Percentiles rank a stretch among this genome's conserved stretches.
phyloP scores from a whole-genome alignment of 2,888 invertebrate genomes.

The Temnothorax rugatulus region DNA sequence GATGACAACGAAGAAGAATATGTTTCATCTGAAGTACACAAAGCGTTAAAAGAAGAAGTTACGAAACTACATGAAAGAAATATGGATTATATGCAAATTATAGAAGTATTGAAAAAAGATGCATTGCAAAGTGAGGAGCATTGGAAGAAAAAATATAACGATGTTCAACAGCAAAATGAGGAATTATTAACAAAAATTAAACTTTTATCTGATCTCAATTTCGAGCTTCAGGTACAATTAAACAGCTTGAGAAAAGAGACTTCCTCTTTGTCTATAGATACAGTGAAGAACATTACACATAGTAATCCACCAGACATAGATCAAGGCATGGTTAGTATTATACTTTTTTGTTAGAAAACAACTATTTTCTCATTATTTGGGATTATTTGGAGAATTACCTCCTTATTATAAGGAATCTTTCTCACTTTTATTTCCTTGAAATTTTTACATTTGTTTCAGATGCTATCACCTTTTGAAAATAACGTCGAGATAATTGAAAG shows the following conservation, averaged over 20 bases:
- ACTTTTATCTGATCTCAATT: background rate
- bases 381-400: background rate
- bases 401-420: background rate
- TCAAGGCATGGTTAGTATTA: background rate
- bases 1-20: background rate
- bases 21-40: background rate
- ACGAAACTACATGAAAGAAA: background rate
- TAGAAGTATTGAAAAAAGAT: conserved; percentile 7
- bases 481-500: background rate
- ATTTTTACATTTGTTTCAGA: background rate
- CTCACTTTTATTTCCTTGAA: background rate
- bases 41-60: background rate
- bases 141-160: conserved; percentile 10
- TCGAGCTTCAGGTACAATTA: conserved; percentile 2
- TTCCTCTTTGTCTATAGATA: background rate
- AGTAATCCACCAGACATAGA: conserved; percentile 3
- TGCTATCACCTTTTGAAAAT: background rate
- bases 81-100: conserved; percentile 3
- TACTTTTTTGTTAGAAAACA: background rate
- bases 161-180: background rate
- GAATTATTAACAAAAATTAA: background rate
- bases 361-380: background rate
- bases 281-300: background rate
- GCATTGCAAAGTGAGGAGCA: conserved; percentile 1
- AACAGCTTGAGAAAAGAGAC: background rate